Base-by-base conservation (phyloP, 2,797 vertebrate species). In the Phoeniculus purpureus region DNA sequence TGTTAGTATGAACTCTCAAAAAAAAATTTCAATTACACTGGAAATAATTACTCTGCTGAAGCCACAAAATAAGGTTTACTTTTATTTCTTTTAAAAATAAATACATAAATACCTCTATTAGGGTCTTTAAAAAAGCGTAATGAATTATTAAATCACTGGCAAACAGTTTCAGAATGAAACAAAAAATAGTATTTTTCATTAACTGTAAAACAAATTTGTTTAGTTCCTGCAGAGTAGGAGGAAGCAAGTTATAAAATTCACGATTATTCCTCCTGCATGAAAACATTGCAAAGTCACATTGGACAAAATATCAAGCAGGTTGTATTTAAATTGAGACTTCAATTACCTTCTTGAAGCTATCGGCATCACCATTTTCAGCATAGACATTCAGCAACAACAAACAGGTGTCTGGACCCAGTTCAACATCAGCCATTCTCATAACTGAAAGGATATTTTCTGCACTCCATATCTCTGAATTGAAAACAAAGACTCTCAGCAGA, bases 401-500 rank as follows among this genome's bases (percentile, higher is more conserved):
- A 54, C 99, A 99, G 2, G 99, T 99, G 61, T 99, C 98, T 23
- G 98, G 97, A 59, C 98, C 98, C 2, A 99, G 99, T 75, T 98
- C 98, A 74, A 99, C 98, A 86, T 98, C 98, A 1, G 98, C 97
- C 51, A 95, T 96, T 12, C 60, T 96, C 99, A 99, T 99, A 81
- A 99, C 98, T 13, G 98, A 93, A 89, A 99, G 97, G 94, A 99
- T 98, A 95, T 98, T 98, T 93, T 98, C 97, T 23, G 99, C 98
- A 88, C 98, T 99, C 70, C 70, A 99, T 98, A 96, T 99, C 99
- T 15, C 99, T 99, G 43, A 92, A 88, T 85, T 82, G 17, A 83
- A 61, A 66, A 72, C 23, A 65, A 17, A 87, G 17, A 87, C 4
- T 1, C 9, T 75, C 59, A 92, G 29, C 19, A 70, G 26, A 74